phyloP scores from a whole-genome alignment of 1,140 invertebrate species.

The Drosophila orosa region DNA sequence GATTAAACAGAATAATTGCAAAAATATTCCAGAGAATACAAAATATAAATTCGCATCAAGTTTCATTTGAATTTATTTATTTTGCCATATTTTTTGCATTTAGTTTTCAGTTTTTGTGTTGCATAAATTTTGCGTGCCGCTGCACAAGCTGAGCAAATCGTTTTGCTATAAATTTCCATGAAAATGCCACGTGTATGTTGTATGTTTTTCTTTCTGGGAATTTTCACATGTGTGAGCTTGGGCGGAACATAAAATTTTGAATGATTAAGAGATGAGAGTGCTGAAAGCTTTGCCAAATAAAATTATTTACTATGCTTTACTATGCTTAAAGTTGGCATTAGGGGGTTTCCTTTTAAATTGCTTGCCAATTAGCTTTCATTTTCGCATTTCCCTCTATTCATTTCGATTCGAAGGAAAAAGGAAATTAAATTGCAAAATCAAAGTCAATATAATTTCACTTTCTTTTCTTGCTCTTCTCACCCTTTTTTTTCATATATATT shows the following conservation, averaged over 20 bases:
- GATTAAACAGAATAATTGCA: constrained; percentile 47
- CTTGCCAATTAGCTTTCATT: constrained; percentile 17
- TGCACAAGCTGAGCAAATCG: constrained; percentile 36
- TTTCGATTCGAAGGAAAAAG: constrained; percentile 18
- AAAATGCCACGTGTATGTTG: neutral
- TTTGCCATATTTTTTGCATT: constrained; percentile 21
- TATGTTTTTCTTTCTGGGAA: constrained; percentile 21
- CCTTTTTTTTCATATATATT: constrained; percentile 1
- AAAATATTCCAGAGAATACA: constrained; percentile 31
- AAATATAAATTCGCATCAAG: constrained; percentile 20
- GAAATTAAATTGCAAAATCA: constrained; percentile 74
- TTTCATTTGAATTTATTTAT: constrained; percentile 38
- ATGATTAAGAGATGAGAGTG: neutral
- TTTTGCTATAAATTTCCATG: constrained; percentile 23
- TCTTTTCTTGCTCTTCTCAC: constrained; percentile 37
- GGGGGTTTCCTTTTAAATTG: neutral
- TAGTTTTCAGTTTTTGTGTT: constrained; percentile 18
- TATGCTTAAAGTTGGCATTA: neutral
- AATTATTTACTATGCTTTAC: neutral
- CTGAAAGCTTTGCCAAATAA: neutral
- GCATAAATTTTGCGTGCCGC: constrained; percentile 43
- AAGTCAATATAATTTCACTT: constrained; percentile 81
- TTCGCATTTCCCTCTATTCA: constrained; percentile 5
- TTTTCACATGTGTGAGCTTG: constrained; percentile 15
- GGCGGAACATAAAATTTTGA: neutral